Evolutionary conservation across 2,888 invertebrate genomes (phyloP), one percentile per base, ranked within the genome.

Genomic region (Mechanitis messenoides): DNA sequence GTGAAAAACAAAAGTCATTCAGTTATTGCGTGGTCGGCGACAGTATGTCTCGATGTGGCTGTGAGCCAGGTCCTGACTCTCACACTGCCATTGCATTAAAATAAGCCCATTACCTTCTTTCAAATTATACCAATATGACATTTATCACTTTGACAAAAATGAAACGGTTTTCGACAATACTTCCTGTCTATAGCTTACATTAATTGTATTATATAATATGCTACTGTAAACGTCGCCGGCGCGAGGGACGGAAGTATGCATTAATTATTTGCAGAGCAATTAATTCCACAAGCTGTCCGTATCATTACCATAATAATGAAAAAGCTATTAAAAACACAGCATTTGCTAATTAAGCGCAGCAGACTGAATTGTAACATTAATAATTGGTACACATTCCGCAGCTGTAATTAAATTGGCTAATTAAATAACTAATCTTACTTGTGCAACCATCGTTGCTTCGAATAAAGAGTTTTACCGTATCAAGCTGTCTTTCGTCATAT

Each of bases 281-380:
- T 58, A 60, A 58, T 63, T 45, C 63, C 45, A 42, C 35, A 45
- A 11, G 38, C 55, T 45, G 57, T 59, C 42, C 47, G 57, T 58
- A 50, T 58, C 45, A 63, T 60, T 63, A 61, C 45, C 63, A 63
- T 60, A 60, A 63, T 58, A 60, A 60, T 63, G 58, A 58, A 33
- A 58, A 58, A 45, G 33, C 58, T 38, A 53, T 63, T 63, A 58
- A 58, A 60, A 63, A 58, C 60, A 63, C 55, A 63, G 28, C 9
- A 55, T 38, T 7, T 55, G 38, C 38, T 59, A 35, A 55, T 55
- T 38, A 53, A 58, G 33, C 45, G n/a, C 38, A 46, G 42, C n/a
- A 12, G 42, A 33, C 50, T 12, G 31, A 31, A 7, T 42, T 33
- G 20, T 45, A 33, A 33, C 33, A 46, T 33, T 53, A 33, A 56